Base-by-base conservation (phyloP, 2,113 vertebrate species). In the Prinia subflava region DNA sequence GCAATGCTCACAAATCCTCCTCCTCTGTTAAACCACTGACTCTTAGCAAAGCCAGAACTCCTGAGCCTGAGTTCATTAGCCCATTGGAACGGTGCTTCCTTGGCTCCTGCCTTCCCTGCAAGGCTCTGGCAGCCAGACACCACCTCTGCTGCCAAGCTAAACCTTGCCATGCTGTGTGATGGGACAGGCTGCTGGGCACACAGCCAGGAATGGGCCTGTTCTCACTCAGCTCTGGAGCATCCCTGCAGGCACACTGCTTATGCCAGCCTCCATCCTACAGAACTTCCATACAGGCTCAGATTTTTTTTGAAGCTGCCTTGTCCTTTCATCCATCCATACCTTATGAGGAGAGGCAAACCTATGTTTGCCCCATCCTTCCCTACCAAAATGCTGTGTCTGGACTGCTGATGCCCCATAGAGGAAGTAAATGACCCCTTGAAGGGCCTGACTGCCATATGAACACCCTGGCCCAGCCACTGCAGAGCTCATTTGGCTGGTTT, bases 91-190 rank as follows among this genome's bases (percentile, higher is more conserved):
- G 1, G 41, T 68, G 41, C 44, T 94, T 87, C 62, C 87, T 95
- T 82, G 53, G 80, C 74, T 95, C 77, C 74, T 0, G 5, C n/a
- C 69, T 92, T 53, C 56, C 47, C 56, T 92, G 78, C 30, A 62
- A 65, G 78, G 82, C 67, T 94, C 91, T 89, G 87, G 83, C 83
- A 89, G 84, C 50, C 81, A 91, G 74, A 65, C 3, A 4, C 21
- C 77, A 69, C 19, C 75, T 65, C 70, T 90, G 65, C 28, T 96
- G 93, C 95, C 94, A 91, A 95, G 87, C 62, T 79, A 92, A 94
- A 80, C 70, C 77, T 82, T 95, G 87, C 93, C 84, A 85, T 95
- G 87, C 93, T 76, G 67, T 80, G 30, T 62, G 81, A 57, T 46
- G 78, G 91, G 89, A 56, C 81, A 69, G 78, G 83, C 93, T 76